Conservation (phyloP, 1,140 invertebrate genomes). For the Scaptomyza montana region DNA sequence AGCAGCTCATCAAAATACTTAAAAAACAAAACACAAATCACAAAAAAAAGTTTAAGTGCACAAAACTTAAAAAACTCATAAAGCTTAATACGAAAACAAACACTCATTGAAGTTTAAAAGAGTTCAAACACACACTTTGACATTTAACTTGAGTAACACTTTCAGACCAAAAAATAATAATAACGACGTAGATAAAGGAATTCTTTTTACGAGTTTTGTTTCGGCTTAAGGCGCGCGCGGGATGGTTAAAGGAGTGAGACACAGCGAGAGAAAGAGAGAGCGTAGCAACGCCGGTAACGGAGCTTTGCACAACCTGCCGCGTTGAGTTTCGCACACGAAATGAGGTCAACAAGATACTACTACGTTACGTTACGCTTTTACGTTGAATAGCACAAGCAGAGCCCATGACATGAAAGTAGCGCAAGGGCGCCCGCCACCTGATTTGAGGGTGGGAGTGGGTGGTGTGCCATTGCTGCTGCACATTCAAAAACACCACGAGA, state of each 20-base stretch:
- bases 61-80: neutral
- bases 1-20: constrained; percentile 39
- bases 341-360: constrained; percentile 83
- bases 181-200: constrained; percentile 13
- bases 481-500: constrained; percentile 1
- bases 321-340: constrained; percentile 81
- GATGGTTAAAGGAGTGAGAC: neutral
- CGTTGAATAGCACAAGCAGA: constrained; percentile 31
- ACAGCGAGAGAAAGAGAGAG: neutral
- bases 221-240: neutral
- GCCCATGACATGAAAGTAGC: constrained; percentile 63
- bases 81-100: neutral
- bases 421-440: constrained; percentile 77
- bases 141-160: constrained; percentile 43
- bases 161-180: neutral
- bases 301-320: constrained; percentile 74
- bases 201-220: constrained; percentile 14
- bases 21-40: constrained; percentile 8
- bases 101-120: constrained; percentile 28
- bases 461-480: constrained; percentile 20
- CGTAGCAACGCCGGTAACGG: constrained; percentile 28
- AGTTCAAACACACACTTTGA: constrained; percentile 51
- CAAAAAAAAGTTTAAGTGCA: too few relatives aligned
- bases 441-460: constrained; percentile 52
- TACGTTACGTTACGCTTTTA: constrained; percentile 65